phyloP scores from a whole-genome alignment of 2,888 invertebrate genomes.

The Galeopsomyia nigrocyanea region DNA sequence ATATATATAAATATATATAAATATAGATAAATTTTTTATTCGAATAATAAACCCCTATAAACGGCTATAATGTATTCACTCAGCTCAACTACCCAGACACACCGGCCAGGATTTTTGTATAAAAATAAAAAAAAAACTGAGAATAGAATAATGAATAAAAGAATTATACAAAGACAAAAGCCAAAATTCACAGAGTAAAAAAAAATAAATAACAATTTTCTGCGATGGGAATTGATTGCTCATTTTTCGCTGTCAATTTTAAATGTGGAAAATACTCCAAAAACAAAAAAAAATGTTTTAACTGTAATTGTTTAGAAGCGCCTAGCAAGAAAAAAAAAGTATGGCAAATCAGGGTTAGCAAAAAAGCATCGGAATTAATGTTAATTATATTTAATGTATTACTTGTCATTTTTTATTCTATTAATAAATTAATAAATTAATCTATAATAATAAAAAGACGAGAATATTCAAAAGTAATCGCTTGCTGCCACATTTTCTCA shows the following conservation, averaged over 20 bases:
- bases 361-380: conserved; percentile 45
- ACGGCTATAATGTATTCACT: conserved; percentile 47
- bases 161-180: conserved; percentile 10
- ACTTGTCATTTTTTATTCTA: conserved; percentile 50
- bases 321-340: conserved; percentile 38
- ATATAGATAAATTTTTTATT: conserved; percentile 47
- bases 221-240: conserved; percentile 38
- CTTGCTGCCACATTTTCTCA: conserved; percentile 35
- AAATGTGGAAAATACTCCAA: conserved; percentile 5
- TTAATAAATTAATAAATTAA: conserved; percentile 48
- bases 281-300: conserved; percentile 24
- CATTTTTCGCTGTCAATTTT: conserved; percentile 33
- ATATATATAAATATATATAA: neutral
- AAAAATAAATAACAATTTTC: conserved; percentile 39
- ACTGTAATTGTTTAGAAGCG: conserved; percentile 47
- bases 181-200: neutral
- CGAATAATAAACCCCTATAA: conserved; percentile 44
- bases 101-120: conserved; percentile 45
- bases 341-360: conserved; percentile 50
- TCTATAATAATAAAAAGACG: conserved; percentile 48
- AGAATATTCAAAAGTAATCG: conserved; percentile 38
- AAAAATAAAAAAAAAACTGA: conserved; percentile 34
- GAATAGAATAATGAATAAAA: conserved; percentile 28
- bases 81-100: conserved; percentile 43
- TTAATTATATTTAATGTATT: conserved; percentile 49